Evolutionary conservation across 2,888 invertebrate genomes (phyloP), one percentile per base, ranked within the genome.

Genomic region (Aelia acuminata): DNA sequence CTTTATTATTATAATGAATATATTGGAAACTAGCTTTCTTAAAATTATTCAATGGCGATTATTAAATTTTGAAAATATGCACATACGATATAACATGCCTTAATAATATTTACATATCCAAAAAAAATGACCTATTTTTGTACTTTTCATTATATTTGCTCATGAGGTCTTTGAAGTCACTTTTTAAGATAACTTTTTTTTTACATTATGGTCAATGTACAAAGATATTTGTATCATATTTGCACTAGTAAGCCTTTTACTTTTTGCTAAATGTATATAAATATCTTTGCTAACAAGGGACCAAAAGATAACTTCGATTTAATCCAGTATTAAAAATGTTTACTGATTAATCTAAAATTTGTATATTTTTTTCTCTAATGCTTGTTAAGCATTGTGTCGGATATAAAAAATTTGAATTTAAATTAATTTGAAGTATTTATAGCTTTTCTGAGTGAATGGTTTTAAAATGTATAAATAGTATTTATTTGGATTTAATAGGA

Each of bases 51-150:
- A n/a, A 53, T n/a, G 22, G 10, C 11, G n/a, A 4, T 49, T 18
- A 53, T 53, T 26, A 26, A 26, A 13, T 57, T 26, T 26, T 26
- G 26, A n/a, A 57, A 57, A 57, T 57, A 4, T 57, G 15, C 26
- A 57, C 1, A 8, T n/a, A 53, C 53, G n/a, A 57, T 31, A 35
- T 11, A 31, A 63, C 18, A 70, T 8, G 63, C 63, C 63, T 70
- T 70, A 70, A 20, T 31, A 31, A 26, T 57, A 20, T 70, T 35
- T 70, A 70, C 63, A 70, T 70, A 70, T 70, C 63, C 31, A 70
- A 70, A n/a, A 70, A 22, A 70, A 70, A 70, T 18, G 8, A 35
- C 31, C 15, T 70, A 70, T 70, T 70, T 70, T 70, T 70, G 22
- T 70, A 70, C 18, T 35, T 70, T 35, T 70, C 35, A 70, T 31